phyloP scores from a whole-genome alignment of 2,797 vertebrate genomes.

The Parotocinclus haroldoi region DNA sequence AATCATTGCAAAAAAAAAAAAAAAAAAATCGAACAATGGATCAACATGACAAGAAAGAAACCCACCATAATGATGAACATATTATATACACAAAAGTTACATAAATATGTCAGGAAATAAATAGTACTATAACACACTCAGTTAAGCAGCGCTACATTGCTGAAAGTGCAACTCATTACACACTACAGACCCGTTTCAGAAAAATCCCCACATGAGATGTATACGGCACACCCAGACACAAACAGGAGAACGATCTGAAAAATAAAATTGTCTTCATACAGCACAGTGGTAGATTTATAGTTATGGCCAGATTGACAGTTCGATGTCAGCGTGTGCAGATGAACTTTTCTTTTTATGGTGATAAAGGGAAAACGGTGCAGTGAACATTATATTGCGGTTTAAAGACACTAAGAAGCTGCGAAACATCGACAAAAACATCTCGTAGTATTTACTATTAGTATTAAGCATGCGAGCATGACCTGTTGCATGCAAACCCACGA shows the following conservation, averaged over 20 bases:
- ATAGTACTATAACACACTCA: slow-evolving; percentile 55
- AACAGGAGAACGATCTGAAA: slow-evolving; percentile 20
- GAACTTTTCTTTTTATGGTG: slow-evolving; percentile 38
- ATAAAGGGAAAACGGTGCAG: slow-evolving; percentile 36
- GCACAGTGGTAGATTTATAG: slow-evolving; percentile 47
- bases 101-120: slow-evolving; percentile 64
- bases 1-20: slow-evolving; percentile 43
- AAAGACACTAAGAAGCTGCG: slow-evolving; percentile 41
- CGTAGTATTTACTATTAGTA: slow-evolving; percentile 20
- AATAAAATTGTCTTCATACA: slow-evolving; percentile 39
- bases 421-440: slow-evolving; percentile 35
- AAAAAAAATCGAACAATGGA: not conserved
- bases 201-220: slow-evolving; percentile 4
- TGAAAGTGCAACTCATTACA: slow-evolving; percentile 58
- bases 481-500: slow-evolving; percentile 42
- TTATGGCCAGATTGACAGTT: slow-evolving; percentile 44
- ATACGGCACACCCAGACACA: slow-evolving; percentile 10
- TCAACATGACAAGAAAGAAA: slow-evolving; percentile 46
- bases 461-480: slow-evolving; percentile 40
- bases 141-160: slow-evolving; percentile 72
- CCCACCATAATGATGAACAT: slow-evolving; percentile 47
- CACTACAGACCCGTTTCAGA: slow-evolving; percentile 41
- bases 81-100: slow-evolving; percentile 65
- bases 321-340: slow-evolving; percentile 45
- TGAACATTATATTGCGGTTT: slow-evolving; percentile 34